These are phyloP conservation scores for Dryobota labecula DNA, from an alignment of 2,888 invertebrate genomes.

Conservation along the genomic window DNA sequence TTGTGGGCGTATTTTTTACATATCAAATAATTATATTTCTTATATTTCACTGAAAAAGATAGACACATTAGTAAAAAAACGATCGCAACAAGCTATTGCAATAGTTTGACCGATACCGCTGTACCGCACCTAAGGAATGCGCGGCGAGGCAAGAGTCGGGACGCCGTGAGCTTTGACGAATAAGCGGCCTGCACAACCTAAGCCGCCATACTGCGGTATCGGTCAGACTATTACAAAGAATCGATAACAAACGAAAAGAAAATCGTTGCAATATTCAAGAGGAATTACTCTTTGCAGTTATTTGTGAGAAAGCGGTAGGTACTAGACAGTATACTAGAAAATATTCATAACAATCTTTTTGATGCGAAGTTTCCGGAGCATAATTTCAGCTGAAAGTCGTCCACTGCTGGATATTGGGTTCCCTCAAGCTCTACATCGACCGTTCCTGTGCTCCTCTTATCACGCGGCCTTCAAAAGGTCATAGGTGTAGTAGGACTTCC, in stretches of 20 bases:
- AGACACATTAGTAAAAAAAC: not conserved
- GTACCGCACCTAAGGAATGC: no score
- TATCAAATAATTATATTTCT: no score
- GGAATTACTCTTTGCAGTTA: constrained; percentile 18
- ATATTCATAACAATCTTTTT: not conserved
- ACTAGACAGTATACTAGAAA: not conserved
- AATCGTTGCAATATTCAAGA: constrained; percentile 33
- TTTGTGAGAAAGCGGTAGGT: not conserved
- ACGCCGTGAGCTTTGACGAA: no score
- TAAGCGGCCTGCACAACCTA: no score
- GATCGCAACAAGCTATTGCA: constrained; percentile 8
- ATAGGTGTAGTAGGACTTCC: not conserved
- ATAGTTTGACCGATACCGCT: no score
- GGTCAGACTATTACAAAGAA: no score
- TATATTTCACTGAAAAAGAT: not conserved
- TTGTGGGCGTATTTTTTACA: not conserved
- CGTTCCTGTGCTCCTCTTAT: no score
- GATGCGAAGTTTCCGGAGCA: not conserved
- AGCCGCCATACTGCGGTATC: no score
- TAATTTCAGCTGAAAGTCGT: not conserved
- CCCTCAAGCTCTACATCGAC: no score
- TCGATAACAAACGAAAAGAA: not conserved
- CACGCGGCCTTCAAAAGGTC: not conserved
- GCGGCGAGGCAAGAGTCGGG: no score
- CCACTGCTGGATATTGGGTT: not conserved